Percentiles rank a stretch among this genome's conserved stretches.
Evolutionary conservation across 2,888 invertebrate species (phyloP).

Genomic region (Dascillus cervinus): DNA sequence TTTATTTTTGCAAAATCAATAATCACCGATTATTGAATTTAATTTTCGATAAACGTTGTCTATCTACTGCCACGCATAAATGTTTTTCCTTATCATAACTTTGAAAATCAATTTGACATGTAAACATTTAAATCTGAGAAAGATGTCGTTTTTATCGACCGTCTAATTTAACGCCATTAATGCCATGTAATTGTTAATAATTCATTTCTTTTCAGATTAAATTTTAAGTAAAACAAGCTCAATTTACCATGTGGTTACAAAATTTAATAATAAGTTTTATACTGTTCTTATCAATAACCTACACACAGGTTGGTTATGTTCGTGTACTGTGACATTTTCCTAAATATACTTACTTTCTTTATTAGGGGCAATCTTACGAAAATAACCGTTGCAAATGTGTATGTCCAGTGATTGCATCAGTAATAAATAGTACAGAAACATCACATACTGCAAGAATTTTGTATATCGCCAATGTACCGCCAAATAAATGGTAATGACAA

Average conservation of each 20-base stretch:
- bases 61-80: constrained; percentile 3
- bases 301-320: constrained; percentile 3
- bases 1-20: not conserved
- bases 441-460: constrained; percentile 60
- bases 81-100: constrained; percentile 1
- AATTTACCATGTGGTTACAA: no score
- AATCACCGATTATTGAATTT: not conserved
- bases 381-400: constrained; percentile 83
- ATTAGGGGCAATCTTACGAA: constrained; percentile 66
- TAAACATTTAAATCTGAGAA: no score
- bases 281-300: not conserved
- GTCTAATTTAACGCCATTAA: no score
- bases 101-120: no score
- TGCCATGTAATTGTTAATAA: no score
- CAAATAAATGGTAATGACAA: constrained; percentile 63
- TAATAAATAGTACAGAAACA: constrained; percentile 56
- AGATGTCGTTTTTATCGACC: no score
- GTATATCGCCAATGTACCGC: constrained; percentile 72
- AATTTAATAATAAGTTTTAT: no score
- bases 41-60: not conserved
- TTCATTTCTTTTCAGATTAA: no score
- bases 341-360: no score
- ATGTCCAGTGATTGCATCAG: constrained; percentile 71
- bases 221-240: no score
- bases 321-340: no score